phyloP scores from a whole-genome alignment of 2,113 vertebrate species.

The Catharus fuscescens region DNA sequence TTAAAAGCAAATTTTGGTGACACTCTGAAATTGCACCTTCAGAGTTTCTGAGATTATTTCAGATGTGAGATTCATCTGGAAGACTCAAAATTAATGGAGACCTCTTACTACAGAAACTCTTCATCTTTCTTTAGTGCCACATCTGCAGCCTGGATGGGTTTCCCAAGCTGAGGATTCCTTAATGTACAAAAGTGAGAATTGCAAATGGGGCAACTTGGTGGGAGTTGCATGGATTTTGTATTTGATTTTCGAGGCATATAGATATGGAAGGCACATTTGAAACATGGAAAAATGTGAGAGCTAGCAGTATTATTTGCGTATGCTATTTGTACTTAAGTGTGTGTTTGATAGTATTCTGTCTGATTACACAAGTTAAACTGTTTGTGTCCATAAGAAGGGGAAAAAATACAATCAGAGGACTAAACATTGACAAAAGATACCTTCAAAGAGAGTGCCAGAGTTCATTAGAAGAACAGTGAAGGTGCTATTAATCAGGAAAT shows the following conservation, averaged over 20 bases:
- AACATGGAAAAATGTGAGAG: neutral
- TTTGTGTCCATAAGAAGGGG: neutral
- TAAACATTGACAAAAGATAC: conserved; percentile 3
- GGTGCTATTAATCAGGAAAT: neutral
- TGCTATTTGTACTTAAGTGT: neutral
- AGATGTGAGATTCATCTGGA: neutral
- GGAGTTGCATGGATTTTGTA: neutral
- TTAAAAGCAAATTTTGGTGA: neutral
- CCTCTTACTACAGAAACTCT: neutral
- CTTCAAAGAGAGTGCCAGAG: neutral
- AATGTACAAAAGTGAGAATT: neutral
- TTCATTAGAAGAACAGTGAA: neutral
- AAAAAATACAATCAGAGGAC: neutral
- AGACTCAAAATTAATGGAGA: neutral
- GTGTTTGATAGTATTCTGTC: neutral
- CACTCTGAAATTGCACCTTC: neutral
- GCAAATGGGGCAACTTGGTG: neutral
- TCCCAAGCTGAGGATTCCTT: neutral
- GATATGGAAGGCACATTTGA: neutral
- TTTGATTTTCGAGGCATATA: neutral
- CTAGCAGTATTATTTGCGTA: neutral
- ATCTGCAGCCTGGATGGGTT: neutral
- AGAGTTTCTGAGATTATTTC: neutral
- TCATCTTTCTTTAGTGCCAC: neutral
- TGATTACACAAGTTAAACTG: neutral